phyloP scores from a whole-genome alignment of 2,797 vertebrate species.

The Anableps anableps region DNA sequence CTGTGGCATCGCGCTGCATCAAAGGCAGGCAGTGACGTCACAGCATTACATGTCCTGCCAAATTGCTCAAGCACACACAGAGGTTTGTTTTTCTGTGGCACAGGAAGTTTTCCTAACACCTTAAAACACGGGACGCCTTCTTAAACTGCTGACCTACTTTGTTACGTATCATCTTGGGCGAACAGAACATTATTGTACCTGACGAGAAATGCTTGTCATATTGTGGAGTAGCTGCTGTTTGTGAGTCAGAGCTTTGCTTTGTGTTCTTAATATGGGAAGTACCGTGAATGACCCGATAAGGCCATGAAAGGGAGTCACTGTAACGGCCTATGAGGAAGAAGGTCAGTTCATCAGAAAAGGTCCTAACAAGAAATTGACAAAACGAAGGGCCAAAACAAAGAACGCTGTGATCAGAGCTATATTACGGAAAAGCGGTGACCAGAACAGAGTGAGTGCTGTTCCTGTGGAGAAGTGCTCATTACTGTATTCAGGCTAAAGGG shows the following conservation, averaged over 20 bases:
- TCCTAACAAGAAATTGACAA: neutral
- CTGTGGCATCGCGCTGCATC: constrained; percentile 43
- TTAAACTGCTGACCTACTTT: constrained; percentile 25
- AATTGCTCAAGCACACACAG: constrained; percentile 19
- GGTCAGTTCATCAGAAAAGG: neutral
- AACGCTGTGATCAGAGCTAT: constrained; percentile 41
- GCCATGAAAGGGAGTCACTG: neutral
- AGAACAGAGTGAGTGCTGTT: constrained; percentile 55
- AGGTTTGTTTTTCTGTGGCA: constrained; percentile 14
- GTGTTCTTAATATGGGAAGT: constrained; percentile 12
- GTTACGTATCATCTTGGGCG: constrained; percentile 8
- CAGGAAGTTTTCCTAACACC: neutral
- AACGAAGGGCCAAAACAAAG: constrained; percentile 1
- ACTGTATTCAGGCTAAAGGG: constrained; percentile 51
- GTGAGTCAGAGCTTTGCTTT: constrained; percentile 24
- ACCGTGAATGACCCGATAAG: neutral
- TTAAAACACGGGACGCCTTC: constrained; percentile 1
- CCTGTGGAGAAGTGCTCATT: constrained; percentile 51
- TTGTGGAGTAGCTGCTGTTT: neutral
- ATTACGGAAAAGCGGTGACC: constrained; percentile 59
- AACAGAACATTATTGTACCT: constrained; percentile 2
- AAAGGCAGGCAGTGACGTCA: constrained; percentile 47
- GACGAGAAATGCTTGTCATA: constrained; percentile 7
- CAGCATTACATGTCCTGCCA: constrained; percentile 32
- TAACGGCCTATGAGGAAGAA: neutral